phyloP scores from a whole-genome alignment of 2,888 invertebrate species.

The Eulithis testata region DNA sequence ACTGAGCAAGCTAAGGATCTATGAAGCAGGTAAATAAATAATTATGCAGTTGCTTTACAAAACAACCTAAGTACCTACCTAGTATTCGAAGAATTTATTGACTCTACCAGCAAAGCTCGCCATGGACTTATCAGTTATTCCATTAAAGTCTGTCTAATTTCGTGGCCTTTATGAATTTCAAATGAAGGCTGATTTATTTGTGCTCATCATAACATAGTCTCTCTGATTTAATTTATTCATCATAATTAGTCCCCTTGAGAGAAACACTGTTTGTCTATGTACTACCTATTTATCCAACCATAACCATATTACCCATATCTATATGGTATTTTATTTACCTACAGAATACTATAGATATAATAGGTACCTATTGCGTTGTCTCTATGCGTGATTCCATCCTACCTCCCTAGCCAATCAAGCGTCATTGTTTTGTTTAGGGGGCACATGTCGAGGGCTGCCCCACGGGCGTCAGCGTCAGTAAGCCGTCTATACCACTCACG shows the following conservation, averaged over 20 bases:
- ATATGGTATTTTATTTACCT: conserved; percentile 6
- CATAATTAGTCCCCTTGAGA: conserved; percentile 17
- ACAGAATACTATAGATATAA: background rate
- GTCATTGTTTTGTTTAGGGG: conserved; percentile 62
- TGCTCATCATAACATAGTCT: conserved; percentile 9
- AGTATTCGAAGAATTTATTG: background rate
- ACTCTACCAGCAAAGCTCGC: conserved; percentile 13
- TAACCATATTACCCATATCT: background rate
- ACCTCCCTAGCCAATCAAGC: conserved; percentile 49
- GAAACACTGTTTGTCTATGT: conserved; percentile 22
- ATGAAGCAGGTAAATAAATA: background rate
- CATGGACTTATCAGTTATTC: conserved; percentile 25
- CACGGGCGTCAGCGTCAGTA: conserved; percentile 42
- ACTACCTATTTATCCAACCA: conserved; percentile 7
- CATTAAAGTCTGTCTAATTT: conserved; percentile 28
- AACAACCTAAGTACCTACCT: background rate
- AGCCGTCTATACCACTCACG: conserved; percentile 57
- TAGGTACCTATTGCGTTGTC: conserved; percentile 11
- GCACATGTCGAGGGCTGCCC: conserved; percentile 52
- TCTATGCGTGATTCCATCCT: conserved; percentile 35
- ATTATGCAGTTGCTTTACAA: background rate
- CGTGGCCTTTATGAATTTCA: conserved; percentile 35
- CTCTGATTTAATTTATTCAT: conserved; percentile 9
- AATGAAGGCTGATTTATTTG: conserved; percentile 25
- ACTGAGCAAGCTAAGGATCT: too few relatives aligned